A percentile compares a stretch with the other conserved stretches of the same genome.
Evolutionary conservation across 2,888 invertebrate species (phyloP).

Genomic region (Lasius fuliginosus): DNA sequence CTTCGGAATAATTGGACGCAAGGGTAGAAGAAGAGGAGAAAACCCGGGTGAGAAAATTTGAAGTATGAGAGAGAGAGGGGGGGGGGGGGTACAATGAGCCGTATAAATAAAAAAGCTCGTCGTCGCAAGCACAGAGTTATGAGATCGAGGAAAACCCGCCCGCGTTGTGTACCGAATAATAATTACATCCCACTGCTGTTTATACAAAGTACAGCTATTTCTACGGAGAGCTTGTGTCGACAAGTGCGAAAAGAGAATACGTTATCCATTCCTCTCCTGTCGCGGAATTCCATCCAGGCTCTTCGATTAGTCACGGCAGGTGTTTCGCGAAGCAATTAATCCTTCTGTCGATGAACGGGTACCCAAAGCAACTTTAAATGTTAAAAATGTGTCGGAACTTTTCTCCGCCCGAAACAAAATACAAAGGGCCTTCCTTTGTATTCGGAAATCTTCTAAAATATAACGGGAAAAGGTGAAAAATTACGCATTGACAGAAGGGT

Average conservation of each 20-base stretch:
- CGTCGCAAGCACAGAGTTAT: constrained; percentile 59
- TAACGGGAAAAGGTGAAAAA: too few relatives aligned
- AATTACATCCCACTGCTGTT: constrained; percentile 64
- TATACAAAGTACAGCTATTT: constrained; percentile 63
- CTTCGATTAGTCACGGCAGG: constrained; percentile 4
- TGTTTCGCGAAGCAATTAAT: constrained; percentile 31
- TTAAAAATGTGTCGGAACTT: too few relatives aligned
- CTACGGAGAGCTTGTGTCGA: constrained; percentile 53
- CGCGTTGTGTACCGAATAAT: constrained; percentile 61
- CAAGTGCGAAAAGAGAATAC: constrained; percentile 1
- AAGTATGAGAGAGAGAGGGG: not conserved
- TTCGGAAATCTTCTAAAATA: too few relatives aligned
- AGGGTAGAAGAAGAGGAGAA: constrained; percentile 45
- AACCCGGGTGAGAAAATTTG: constrained; percentile 63
- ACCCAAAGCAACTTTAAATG: too few relatives aligned
- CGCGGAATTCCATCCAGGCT: not conserved
- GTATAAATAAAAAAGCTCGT: constrained; percentile 71
- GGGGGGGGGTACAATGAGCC: constrained; percentile 52
- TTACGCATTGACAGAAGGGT: too few relatives aligned
- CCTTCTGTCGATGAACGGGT: too few relatives aligned
- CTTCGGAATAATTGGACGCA: constrained; percentile 68
- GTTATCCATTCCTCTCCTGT: not conserved
- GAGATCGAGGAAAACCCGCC: constrained; percentile 57
- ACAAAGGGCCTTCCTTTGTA: too few relatives aligned
- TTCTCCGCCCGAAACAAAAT: too few relatives aligned